These are phyloP conservation scores for Pseudomyrmex sp. DNA, from an alignment of 1,140 invertebrate species.

Conservation along the genomic window DNA sequence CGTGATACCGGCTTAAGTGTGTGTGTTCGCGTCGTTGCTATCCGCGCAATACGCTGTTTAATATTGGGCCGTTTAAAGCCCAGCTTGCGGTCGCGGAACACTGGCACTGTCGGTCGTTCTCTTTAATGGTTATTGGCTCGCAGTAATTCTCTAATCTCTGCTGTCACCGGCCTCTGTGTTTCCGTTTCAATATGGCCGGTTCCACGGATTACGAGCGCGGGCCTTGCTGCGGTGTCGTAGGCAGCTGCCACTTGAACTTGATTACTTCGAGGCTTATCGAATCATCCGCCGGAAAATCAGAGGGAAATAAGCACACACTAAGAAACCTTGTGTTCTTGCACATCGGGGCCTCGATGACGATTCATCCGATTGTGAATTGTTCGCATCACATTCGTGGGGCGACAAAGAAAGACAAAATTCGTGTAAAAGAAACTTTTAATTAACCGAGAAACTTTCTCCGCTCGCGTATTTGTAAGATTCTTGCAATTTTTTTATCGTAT, in stretches of 20 bases:
- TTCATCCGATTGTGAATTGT: constrained; percentile 13
- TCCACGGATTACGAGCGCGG: constrained; percentile 76
- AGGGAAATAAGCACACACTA: constrained; percentile 39
- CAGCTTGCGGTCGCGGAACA: constrained; percentile 76
- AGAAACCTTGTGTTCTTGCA: constrained; percentile 37
- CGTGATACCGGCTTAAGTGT: constrained; percentile 30
- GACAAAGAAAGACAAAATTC: too few relatives aligned
- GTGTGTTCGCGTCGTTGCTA: constrained; percentile 56
- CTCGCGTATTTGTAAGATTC: too few relatives aligned
- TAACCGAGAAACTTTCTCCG: too few relatives aligned
- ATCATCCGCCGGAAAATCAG: constrained; percentile 71
- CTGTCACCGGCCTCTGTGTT: constrained; percentile 82
- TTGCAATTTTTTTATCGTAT: too few relatives aligned
- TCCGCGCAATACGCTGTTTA: constrained; percentile 76
- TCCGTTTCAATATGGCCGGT: constrained; percentile 81
- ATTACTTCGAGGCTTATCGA: constrained; percentile 79
- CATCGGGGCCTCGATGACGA: neutral
- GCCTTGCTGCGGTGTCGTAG: constrained; percentile 68
- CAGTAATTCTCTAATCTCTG: constrained; percentile 83
- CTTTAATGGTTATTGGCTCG: constrained; percentile 83
- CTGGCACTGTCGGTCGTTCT: constrained; percentile 81
- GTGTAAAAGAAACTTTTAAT: too few relatives aligned
- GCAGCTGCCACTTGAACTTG: constrained; percentile 76
- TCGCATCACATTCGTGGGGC: too few relatives aligned
- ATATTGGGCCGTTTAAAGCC: constrained; percentile 78